phyloP scores from a whole-genome alignment of 2,113 vertebrate species.

The Brachypodius melanocephalos region DNA sequence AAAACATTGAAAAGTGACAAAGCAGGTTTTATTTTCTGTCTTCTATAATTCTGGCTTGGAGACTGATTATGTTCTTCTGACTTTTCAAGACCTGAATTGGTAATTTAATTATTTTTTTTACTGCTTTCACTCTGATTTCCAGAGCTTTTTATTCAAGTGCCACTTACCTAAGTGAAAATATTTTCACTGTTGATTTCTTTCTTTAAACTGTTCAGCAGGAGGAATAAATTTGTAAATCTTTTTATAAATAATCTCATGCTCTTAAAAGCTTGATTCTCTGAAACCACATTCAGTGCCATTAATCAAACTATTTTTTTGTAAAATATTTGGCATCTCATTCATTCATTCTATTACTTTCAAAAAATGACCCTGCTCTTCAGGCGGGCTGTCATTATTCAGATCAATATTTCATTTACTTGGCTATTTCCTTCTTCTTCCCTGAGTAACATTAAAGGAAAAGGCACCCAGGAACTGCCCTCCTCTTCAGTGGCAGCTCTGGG shows the following conservation, averaged over 20 bases:
- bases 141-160: not conserved
- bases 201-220: not conserved
- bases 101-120: no score
- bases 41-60: no score
- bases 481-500: not conserved
- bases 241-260: not conserved
- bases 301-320: not conserved
- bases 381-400: not conserved
- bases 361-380: not conserved
- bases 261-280: not conserved
- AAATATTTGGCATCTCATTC: not conserved
- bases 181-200: not conserved
- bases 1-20: no score
- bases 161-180: not conserved
- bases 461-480: not conserved
- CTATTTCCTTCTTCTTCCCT: not conserved
- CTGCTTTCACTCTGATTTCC: no score
- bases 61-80: no score
- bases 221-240: not conserved
- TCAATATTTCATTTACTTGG: not conserved
- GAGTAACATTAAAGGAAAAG: not conserved
- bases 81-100: no score
- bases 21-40: no score
- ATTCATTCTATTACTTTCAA: not conserved
- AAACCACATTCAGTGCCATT: not conserved